phyloP scores from a whole-genome alignment of 2,797 vertebrate species.

The Poliocrania exsul region DNA sequence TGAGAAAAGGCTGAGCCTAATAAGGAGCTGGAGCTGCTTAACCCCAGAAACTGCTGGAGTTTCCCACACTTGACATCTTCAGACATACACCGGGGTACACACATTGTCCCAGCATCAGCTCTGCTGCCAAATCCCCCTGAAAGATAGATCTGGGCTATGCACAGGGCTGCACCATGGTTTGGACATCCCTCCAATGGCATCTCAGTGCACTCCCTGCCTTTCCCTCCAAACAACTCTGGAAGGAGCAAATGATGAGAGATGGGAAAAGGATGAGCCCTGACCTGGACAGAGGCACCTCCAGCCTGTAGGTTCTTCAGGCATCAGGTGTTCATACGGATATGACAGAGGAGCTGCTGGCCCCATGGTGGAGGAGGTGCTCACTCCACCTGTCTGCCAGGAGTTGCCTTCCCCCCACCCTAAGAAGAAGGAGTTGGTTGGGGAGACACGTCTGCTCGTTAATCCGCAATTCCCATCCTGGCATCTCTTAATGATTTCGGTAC shows the following conservation, averaged over 20 bases:
- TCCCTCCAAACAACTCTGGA: neutral
- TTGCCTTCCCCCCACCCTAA: rapidly evolving
- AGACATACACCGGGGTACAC: neutral
- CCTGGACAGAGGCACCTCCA: neutral
- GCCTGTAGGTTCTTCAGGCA: neutral
- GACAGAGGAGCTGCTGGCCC: neutral
- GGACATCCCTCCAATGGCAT: neutral
- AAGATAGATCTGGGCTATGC: neutral
- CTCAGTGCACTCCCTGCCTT: neutral
- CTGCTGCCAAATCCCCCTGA: rapidly evolving
- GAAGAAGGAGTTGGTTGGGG: neutral
- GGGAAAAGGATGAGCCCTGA: neutral
- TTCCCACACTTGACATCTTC: neutral
- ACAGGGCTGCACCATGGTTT: rapidly evolving
- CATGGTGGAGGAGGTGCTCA: rapidly evolving
- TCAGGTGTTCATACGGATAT: neutral
- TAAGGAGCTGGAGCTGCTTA: neutral
- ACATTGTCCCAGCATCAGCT: neutral
- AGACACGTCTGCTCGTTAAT: neutral
- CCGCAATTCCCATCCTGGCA: neutral
- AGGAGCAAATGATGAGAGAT: neutral
- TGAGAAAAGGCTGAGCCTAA: neutral
- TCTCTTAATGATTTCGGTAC: neutral
- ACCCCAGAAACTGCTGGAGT: neutral
- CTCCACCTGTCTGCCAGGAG: neutral